phyloP scores from a whole-genome alignment of 2,888 invertebrate species.

The Phalera bucephala region DNA sequence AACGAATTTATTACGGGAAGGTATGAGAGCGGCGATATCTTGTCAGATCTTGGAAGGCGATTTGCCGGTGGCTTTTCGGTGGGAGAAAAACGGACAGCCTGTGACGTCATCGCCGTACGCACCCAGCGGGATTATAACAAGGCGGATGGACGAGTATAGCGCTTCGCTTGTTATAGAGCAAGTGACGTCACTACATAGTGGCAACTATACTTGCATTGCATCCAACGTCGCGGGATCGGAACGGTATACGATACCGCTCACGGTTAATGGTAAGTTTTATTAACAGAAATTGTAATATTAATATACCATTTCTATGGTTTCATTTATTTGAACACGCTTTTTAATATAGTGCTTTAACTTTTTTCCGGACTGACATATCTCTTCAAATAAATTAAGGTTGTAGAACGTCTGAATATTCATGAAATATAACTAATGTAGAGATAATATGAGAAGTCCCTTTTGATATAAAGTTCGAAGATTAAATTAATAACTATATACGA shows the following conservation, averaged over 20 bases:
- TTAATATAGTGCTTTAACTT: too few species aligned
- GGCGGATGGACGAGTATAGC: constrained; percentile 91
- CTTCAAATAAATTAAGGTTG: too few species aligned
- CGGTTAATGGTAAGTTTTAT: constrained; percentile 93
- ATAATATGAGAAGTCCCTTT: too few species aligned
- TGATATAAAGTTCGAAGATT: too few species aligned
- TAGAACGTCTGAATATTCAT: too few species aligned
- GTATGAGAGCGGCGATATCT: constrained; percentile 94
- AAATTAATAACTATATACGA: too few species aligned
- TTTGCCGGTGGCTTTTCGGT: constrained; percentile 94
- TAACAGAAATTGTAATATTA: too few species aligned
- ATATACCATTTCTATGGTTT: too few species aligned
- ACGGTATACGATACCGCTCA: constrained; percentile 89
- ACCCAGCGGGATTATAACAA: constrained; percentile 70
- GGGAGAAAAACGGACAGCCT: constrained; percentile 94
- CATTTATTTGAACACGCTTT: too few species aligned
- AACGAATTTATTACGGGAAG: constrained; percentile 91
- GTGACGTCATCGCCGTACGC: constrained; percentile 85
- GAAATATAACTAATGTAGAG: too few species aligned
- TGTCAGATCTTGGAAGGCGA: constrained; percentile 96
- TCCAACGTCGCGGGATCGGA: constrained; percentile 93
- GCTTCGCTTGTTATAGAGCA: constrained; percentile 93
- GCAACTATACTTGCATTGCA: constrained; percentile 96
- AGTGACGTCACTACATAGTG: constrained; percentile 92
- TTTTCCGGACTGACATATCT: too few species aligned